phyloP scores from a whole-genome alignment of 1,140 invertebrate species.

The Micrasema minimum region DNA sequence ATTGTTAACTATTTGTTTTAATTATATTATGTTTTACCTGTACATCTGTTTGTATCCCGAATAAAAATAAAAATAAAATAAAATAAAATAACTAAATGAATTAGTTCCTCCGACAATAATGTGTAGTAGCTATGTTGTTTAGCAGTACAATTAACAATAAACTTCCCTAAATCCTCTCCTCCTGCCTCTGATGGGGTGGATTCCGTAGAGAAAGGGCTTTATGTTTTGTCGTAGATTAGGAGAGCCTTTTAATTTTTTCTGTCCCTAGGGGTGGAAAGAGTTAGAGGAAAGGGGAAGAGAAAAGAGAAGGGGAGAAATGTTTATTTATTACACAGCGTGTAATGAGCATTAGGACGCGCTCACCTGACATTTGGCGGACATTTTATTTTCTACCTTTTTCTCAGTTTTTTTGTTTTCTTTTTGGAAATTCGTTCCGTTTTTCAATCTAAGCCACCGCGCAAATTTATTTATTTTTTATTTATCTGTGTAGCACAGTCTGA shows the following conservation, averaged over 20 bases:
- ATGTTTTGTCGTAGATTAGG: slow-evolving; percentile 33
- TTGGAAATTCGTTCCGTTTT: slow-evolving; percentile 6
- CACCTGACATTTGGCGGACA: slow-evolving; percentile 44
- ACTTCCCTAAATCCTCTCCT: slow-evolving; percentile 3
- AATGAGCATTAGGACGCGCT: slow-evolving; percentile 44
- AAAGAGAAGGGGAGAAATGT: slow-evolving; percentile 33
- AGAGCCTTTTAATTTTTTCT: slow-evolving; percentile 32
- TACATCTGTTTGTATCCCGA: no score
- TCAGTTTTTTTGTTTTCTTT: slow-evolving; percentile 29
- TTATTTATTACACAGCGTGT: slow-evolving; percentile 48
- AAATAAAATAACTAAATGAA: no score
- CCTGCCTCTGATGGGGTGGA: neutral
- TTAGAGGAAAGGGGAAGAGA: neutral
- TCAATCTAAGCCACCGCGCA: no score
- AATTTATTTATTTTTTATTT: no score
- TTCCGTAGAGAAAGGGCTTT: neutral
- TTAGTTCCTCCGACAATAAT: no score
- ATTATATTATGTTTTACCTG: no score
- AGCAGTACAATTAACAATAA: slow-evolving; percentile 32
- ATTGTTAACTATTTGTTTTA: no score
- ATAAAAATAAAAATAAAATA: no score
- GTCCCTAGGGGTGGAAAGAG: slow-evolving; percentile 13
- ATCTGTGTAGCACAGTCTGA: no score
- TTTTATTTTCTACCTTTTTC: slow-evolving; percentile 39
- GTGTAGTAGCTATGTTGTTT: slow-evolving; percentile 2